Base-by-base conservation (phyloP, 1,140 invertebrate genomes). In the Eulimnadia texana region DNA sequence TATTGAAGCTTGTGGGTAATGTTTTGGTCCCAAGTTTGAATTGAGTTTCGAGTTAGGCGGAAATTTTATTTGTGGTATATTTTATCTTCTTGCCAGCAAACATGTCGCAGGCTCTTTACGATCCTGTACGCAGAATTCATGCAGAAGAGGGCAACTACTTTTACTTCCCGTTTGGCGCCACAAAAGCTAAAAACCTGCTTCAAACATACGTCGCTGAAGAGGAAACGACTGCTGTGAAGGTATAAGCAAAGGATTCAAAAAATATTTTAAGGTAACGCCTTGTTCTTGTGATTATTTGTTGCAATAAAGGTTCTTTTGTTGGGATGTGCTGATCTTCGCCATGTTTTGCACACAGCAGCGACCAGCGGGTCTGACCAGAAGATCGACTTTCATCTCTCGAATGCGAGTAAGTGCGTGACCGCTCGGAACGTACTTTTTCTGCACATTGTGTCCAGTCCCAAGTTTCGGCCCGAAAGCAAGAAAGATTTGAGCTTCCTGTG, bases 401-500 rank as follows among this genome's bases (percentile, higher is more conserved):
- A 56, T 19, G 6, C 2, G 22, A 47, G 47, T 49, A 20, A 54
- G 52, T 25, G 59, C 56, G 62, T 55, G 58, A 20, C 58, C 56
- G 23, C 47, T 33, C 3, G 64, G 57, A 13, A 52, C 56, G 20
- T 55, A 51, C 20, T 64, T 3, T 22, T 55, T 24, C 27, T 55
- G 6, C 22, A 55, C n/a, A 22, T 55, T 3, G 13, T 55, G 25
- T 55, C 53, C 16, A 22, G 9, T n/a, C 13, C 27, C 11, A 16
- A 25, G 3, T 55, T 55, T 22, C 22, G 25, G 22, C n/a, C 23
- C 2, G 24, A 55, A 2, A 16, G 25, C 2, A 24, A 22, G 25
- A 27, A 55, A 22, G 53, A 55, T 23, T 22, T 55, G 22, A 27
- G 13, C 24, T 55, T 55, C 23, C 53, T 55, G n/a, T 55, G 53